phyloP scores from a whole-genome alignment of 92 coral and sea anemone species.

The Diadumene lineata region DNA sequence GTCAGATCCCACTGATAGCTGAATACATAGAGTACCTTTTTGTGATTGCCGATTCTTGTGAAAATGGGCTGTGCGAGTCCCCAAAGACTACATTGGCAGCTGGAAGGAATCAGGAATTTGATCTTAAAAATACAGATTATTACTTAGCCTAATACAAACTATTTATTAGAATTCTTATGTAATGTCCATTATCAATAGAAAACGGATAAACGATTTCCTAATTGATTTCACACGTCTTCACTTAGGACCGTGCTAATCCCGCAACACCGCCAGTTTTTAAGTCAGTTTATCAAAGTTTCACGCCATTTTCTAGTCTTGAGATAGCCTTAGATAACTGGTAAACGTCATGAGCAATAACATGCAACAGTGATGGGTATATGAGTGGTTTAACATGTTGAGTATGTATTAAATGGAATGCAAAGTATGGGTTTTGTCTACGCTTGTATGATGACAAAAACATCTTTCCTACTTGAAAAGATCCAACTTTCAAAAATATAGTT shows the following conservation, averaged over 20 bases:
- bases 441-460: background rate
- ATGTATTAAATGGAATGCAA: slow-evolving; percentile 7
- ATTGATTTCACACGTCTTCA: slow-evolving; percentile 4
- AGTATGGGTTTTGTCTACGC: background rate
- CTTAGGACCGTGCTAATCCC: background rate
- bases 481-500: too few relatives aligned
- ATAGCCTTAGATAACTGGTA: background rate
- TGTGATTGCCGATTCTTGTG: slow-evolving; percentile 33
- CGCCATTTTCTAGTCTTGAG: slow-evolving; percentile 3
- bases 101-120: slow-evolving; percentile 22
- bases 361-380: background rate
- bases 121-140: background rate
- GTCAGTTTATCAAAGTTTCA: background rate
- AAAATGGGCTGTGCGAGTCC: slow-evolving; percentile 57
- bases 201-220: background rate
- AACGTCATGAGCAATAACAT: background rate
- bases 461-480: too few relatives aligned
- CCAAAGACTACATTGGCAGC: slow-evolving; percentile 55
- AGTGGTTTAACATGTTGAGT: slow-evolving; percentile 7
- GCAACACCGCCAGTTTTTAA: background rate
- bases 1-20: background rate
- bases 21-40: slow-evolving; percentile 36
- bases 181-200: background rate
- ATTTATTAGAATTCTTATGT: background rate
- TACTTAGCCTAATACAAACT: background rate